Base-by-base conservation (phyloP, 2,113 vertebrate genomes). In the Saccopteryx bilineata region DNA sequence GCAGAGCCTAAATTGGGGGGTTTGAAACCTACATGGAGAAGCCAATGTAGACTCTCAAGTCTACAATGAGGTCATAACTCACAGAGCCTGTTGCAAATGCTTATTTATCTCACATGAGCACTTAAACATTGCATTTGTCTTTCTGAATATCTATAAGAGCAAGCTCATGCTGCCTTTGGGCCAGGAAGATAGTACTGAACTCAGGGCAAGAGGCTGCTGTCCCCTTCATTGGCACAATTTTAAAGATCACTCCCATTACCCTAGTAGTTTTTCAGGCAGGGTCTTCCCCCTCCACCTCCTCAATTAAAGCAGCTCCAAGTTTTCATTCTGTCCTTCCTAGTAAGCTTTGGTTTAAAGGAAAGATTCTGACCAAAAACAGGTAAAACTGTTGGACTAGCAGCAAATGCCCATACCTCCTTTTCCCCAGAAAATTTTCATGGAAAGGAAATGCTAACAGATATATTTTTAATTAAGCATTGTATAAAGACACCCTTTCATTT, bases 401-500 rank as follows among this genome's bases (percentile, higher is more conserved):
- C 23, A 82, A 60, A 50, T 90, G 92, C 26, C 9, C 11, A 72
- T 74, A 17, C 65, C 17, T 75, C 69, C 46, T 91, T 79, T 61
- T 33, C 11, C 12, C 76, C 5, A 83, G 66, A 69, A 83, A n/a
- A 61, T 58, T 84, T 93, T 76, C 79, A 12, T 26, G 65, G 26
- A 65, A 54, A 83, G 52, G 54, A 89, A 58, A 11, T 65, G 58
- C 46, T 80, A 88, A 87, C 23, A 82, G 33, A 33, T 39, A 68
- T 15, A 78, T 81, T 69, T 83, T 79, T 84, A 46, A 74, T 95
- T 46, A 75, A 79, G 48, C 58, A 74, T 69, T 83, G 19, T 83
- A 81, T 90, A 79, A 92, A 82, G n/a, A 68, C 4, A 79, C 21
- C 10, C 11, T 83, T 89, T 94, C 46, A 96, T 66, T 87, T 82